phyloP scores from a whole-genome alignment of 53 echinoderm and acorn worm genomes.

The Antedon mediterranea region DNA sequence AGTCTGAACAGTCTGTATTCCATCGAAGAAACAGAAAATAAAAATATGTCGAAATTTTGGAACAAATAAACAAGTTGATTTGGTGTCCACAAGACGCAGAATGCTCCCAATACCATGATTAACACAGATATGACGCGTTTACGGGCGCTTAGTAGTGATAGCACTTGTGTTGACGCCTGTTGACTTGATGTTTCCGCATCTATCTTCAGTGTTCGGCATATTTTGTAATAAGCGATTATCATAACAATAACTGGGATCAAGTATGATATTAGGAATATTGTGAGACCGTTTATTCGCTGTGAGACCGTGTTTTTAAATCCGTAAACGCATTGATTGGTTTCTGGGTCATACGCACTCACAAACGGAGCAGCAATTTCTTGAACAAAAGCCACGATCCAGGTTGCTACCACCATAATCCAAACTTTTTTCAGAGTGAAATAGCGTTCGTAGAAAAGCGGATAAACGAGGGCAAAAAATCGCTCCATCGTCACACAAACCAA shows the following conservation, averaged over 20 bases:
- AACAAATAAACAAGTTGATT: slow-evolving; percentile 76
- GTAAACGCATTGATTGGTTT: slow-evolving; percentile 33
- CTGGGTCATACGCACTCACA: slow-evolving; percentile 48
- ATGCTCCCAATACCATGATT: slow-evolving; percentile 75
- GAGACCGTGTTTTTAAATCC: slow-evolving; percentile 29
- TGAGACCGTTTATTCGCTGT: slow-evolving; percentile 39
- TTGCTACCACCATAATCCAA: slow-evolving; percentile 32
- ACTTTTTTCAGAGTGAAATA: slow-evolving; percentile 56
- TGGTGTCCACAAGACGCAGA: slow-evolving; percentile 71
- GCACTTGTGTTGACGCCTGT: slow-evolving; percentile 27
- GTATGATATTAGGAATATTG: slow-evolving; percentile 68
- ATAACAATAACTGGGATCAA: slow-evolving; percentile 71
- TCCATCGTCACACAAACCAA: slow-evolving; percentile 79
- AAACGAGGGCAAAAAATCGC: slow-evolving; percentile 82
- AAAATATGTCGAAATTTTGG: slow-evolving; percentile 38
- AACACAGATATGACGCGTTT: slow-evolving; percentile 73
- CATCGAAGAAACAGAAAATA: slow-evolving; percentile 23
- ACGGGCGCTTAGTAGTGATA: slow-evolving; percentile 57
- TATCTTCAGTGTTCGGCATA: slow-evolving; percentile 56
- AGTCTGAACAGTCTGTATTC: slow-evolving; percentile 63
- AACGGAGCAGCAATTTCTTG: slow-evolving; percentile 80
- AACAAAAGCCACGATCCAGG: slow-evolving; percentile 57
- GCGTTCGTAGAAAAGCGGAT: slow-evolving; percentile 58
- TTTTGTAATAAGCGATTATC: slow-evolving; percentile 75
- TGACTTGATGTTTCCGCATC: slow-evolving; percentile 36